Conservation (phyloP, 2,888 invertebrate genomes). For the Nesidiocoris tenuis region DNA sequence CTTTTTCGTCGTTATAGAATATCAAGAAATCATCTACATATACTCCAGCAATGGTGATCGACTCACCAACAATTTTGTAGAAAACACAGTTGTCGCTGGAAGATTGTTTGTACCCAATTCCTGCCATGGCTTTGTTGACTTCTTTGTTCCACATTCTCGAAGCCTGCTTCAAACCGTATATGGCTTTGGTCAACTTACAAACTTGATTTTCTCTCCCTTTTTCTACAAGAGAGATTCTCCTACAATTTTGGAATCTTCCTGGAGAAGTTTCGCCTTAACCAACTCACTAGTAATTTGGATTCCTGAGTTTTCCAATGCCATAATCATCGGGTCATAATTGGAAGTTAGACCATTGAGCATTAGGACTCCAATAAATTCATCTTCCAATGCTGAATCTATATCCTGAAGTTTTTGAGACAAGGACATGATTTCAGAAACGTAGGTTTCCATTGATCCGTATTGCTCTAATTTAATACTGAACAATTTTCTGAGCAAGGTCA, state of each 20-base stretch:
- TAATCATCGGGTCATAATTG: slow-evolving; percentile 29
- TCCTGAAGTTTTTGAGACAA: slow-evolving; percentile 10
- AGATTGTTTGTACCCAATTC: slow-evolving; percentile 50
- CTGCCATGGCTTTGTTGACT: slow-evolving; percentile 50
- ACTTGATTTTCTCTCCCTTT: slow-evolving; percentile 49
- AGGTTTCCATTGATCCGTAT: not conserved
- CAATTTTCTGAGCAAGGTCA: slow-evolving; percentile 3
- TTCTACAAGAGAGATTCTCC: slow-evolving; percentile 48
- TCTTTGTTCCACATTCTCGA: slow-evolving; percentile 53
- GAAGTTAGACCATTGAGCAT: slow-evolving; percentile 24
- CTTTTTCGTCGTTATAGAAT: slow-evolving; percentile 22
- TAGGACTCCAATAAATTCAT: slow-evolving; percentile 27
- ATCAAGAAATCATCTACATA: slow-evolving; percentile 52
- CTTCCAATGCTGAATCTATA: slow-evolving; percentile 10
- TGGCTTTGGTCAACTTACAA: slow-evolving; percentile 52
- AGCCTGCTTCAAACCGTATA: slow-evolving; percentile 54
- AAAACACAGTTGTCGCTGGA: slow-evolving; percentile 53
- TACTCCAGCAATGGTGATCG: slow-evolving; percentile 50
- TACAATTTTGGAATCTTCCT: not conserved
- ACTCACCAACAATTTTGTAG: slow-evolving; percentile 28
- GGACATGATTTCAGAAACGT: slow-evolving; percentile 11
- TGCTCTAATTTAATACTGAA: slow-evolving; percentile 3
- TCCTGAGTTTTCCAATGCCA: slow-evolving; percentile 21
- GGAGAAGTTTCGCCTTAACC: slow-evolving; percentile 12
- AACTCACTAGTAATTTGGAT: not conserved